Base-by-base conservation (phyloP, 92 coral and sea anemone species). In the Paramuricea clavata region DNA sequence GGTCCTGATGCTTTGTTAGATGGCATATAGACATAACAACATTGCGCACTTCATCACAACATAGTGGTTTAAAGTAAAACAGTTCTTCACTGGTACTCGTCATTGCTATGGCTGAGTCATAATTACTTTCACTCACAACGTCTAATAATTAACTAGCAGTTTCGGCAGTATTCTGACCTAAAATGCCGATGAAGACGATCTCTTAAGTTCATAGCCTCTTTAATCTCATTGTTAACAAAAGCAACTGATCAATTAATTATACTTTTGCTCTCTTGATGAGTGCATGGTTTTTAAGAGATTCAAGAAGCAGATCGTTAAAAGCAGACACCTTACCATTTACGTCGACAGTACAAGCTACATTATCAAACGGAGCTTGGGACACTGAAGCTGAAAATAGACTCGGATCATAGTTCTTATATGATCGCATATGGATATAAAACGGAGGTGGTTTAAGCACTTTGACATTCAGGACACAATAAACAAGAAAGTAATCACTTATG, bases 361-460 rank as follows among this genome's bases (percentile, higher is more conserved):
- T 50, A 12, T 50, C 59, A 50, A 50, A 50, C 19, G 59, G 59
- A 74, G 75, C 19, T 39, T 64, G 41, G 50, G 85, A 50, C 22
- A 50, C 17, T 4, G 59, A 8, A 12, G 59, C 22, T 13, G 59
- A 13, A 19, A 50, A 50, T 19, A 12, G 59, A 50, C 59, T 4
- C 17, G 59, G 59, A 50, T 50, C 22, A 19, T 50, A 50, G 59
- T 50, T 12, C 59, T 50, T 50, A 13, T 50, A 19, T 2, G 19
- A 12, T 50, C 59, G 17, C 17, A 19, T 17, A 19, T 50, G 59
- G 16, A 50, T 50, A 19, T 50, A 17, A 50, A 19, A 12, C 3
- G 59, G 59, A 19, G 22, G 22, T 50, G 16, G 22, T 50, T 64
- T 64, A 64, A 16, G 12, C 13, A 26, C 35, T 11, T 17, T 69